Conservation (phyloP, 2,888 invertebrate species). For the Magallana nippona region DNA sequence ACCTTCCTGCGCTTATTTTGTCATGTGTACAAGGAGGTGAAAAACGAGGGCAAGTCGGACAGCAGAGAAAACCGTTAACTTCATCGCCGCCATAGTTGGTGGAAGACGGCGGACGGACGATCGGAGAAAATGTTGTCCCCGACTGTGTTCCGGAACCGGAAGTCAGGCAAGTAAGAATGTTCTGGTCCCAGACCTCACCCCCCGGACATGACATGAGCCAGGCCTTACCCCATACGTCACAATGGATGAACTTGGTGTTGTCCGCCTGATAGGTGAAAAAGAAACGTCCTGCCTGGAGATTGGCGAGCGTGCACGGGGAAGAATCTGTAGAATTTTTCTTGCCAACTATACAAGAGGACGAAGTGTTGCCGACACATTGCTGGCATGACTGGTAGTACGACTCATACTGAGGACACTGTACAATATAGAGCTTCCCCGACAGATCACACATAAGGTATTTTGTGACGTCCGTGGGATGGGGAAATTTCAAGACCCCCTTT, state of each 20-base stretch:
- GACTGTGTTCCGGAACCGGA: conserved; percentile 54
- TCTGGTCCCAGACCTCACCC: conserved; percentile 64
- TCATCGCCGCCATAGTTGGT: conserved; percentile 30
- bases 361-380: conserved; percentile 58
- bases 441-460: conserved; percentile 66
- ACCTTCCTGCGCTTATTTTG: conserved; percentile 47
- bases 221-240: conserved; percentile 66
- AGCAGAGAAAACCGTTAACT: conserved; percentile 33
- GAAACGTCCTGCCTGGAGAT: conserved; percentile 56
- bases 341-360: conserved; percentile 40
- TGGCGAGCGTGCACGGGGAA: conserved; percentile 55
- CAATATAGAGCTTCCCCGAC: conserved; percentile 59
- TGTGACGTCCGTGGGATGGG: conserved; percentile 61
- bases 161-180: conserved; percentile 57
- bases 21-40: conserved; percentile 56
- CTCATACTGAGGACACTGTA: conserved; percentile 62
- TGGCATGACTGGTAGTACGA: conserved; percentile 48
- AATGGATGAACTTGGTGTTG: conserved; percentile 62
- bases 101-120: conserved; percentile 13
- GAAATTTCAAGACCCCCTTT: conserved; percentile 58
- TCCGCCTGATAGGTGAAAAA: conserved; percentile 59
- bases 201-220: conserved; percentile 58
- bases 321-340: not conserved
- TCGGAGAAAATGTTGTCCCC: conserved; percentile 42
- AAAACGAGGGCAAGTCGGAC: conserved; percentile 37